phyloP scores from a whole-genome alignment of 64 coral and sea anemone species.

The Porites lutea region DNA sequence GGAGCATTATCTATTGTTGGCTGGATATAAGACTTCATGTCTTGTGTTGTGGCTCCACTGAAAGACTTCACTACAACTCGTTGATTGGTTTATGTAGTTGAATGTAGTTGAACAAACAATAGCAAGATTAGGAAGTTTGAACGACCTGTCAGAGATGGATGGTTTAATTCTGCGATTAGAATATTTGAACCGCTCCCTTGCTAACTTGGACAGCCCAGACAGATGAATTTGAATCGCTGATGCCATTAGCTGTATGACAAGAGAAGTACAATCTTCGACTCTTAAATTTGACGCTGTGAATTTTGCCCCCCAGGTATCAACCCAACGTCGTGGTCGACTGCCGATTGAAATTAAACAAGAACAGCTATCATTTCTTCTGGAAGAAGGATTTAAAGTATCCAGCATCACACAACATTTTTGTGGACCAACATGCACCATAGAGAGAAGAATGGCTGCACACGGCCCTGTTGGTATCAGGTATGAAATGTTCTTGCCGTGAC shows the following conservation, averaged over 20 bases:
- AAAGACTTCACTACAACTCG: slow-evolving; percentile 41
- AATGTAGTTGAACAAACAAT: slow-evolving; percentile 5
- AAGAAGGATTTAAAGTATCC: slow-evolving; percentile 11
- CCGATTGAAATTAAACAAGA: background rate
- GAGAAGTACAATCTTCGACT: background rate
- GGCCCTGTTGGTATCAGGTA: background rate
- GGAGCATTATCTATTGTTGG: background rate
- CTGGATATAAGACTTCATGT: slow-evolving; percentile 13
- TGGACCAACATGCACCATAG: background rate
- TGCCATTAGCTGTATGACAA: background rate
- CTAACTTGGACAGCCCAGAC: background rate
- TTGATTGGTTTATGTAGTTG: slow-evolving; percentile 2
- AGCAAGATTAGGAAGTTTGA: slow-evolving; percentile 6
- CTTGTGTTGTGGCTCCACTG: background rate
- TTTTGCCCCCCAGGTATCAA: background rate
- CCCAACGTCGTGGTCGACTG: background rate
- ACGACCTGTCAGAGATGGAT: slow-evolving; percentile 13
- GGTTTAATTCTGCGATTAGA: slow-evolving; percentile 9
- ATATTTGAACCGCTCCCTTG: background rate
- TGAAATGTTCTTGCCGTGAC: too few relatives aligned
- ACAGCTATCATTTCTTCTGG: slow-evolving; percentile 1
- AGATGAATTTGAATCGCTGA: slow-evolving; percentile 1
- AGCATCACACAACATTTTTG: background rate
- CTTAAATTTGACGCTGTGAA: background rate
- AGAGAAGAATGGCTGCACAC: slow-evolving; percentile 2